These are phyloP conservation scores for Cecropterus lyciades DNA, from an alignment of 1,140 invertebrate species.

Conservation along the genomic window DNA sequence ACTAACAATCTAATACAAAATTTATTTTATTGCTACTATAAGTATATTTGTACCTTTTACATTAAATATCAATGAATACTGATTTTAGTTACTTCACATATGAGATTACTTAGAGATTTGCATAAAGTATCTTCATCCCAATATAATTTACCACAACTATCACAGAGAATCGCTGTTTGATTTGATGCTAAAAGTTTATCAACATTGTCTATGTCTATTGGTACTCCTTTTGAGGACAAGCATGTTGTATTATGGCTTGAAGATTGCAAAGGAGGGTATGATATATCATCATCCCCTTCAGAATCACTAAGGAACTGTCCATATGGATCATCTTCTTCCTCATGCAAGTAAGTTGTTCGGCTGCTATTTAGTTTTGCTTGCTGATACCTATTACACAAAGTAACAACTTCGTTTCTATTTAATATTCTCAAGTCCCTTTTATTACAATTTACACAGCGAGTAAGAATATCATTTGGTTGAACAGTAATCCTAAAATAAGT, in stretches of 20 bases:
- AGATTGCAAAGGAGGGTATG: conserved; percentile 35
- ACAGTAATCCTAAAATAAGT: conserved; percentile 59
- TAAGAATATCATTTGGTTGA: conserved; percentile 56
- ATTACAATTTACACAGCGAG: conserved; percentile 72
- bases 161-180: conserved; percentile 63
- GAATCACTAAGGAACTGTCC: conserved; percentile 76
- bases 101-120: conserved; percentile 44
- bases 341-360: conserved; percentile 42
- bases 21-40: not conserved
- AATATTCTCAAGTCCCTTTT: conserved; percentile 52
- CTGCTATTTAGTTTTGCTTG: conserved; percentile 23
- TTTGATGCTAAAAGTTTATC: conserved; percentile 48
- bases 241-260: conserved; percentile 42
- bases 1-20: not conserved
- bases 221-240: conserved; percentile 59
- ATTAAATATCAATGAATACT: conserved; percentile 20
- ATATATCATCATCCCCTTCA: conserved; percentile 63
- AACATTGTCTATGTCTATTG: conserved; percentile 59
- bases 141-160: conserved; percentile 70
- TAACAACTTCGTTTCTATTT: conserved; percentile 51
- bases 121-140: conserved; percentile 62
- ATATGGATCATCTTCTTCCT: conserved; percentile 56
- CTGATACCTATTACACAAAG: conserved; percentile 52
- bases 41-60: not conserved
- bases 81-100: conserved; percentile 45